Base-by-base conservation (phyloP, 2,113 vertebrate genomes). In the Psophia crepitans region DNA sequence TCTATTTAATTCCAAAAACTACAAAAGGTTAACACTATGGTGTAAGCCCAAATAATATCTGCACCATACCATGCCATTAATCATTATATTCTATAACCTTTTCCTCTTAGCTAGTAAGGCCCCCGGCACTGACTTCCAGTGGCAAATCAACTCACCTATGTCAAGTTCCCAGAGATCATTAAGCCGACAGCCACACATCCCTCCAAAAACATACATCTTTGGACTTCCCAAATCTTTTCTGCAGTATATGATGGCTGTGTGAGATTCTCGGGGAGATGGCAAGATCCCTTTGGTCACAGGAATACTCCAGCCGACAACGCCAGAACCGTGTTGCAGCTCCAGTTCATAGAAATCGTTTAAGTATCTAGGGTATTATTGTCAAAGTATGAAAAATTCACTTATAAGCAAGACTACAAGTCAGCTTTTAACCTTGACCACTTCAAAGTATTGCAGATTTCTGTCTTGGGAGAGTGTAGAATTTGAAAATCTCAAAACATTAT, bases 91-190 rank as follows among this genome's bases (percentile, higher is more conserved):
- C 11, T 17, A 10, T 27, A 18, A 18, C 32, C 56, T 83, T 65
- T n/a, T 39, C 64, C 41, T 58, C 66, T 51, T 33, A 49, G 68
- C 39, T 71, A 84, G 24, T 15, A 48, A 84, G 32, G 48, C 17
- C 69, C 12, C 41, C 49, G 53, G 53, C 63, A 44, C 44, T 66
- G 75, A 76, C 51, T 89, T 84, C 49, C 61, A 35, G 54, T 69
- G 61, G 85, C 90, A 92, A 74, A 91, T 16, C 39, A 88, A 92
- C 97, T 99, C 97, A 99, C 99, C 99, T 66, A 99, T 97, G 80
- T 99, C 99, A 79, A 99, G 98, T 87, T 99, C 99, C 99, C 99
- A 99, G 71, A 99, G 98, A 96, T 99, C 99, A 49, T 98, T 98
- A 53, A 99, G 97, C 51, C 99, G 98, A 90, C 97, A 93, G 76